A percentile compares a stretch with the other conserved stretches of the same genome.
phyloP scores from a whole-genome alignment of 2,113 vertebrate genomes.

The Bujurquina vittata region DNA sequence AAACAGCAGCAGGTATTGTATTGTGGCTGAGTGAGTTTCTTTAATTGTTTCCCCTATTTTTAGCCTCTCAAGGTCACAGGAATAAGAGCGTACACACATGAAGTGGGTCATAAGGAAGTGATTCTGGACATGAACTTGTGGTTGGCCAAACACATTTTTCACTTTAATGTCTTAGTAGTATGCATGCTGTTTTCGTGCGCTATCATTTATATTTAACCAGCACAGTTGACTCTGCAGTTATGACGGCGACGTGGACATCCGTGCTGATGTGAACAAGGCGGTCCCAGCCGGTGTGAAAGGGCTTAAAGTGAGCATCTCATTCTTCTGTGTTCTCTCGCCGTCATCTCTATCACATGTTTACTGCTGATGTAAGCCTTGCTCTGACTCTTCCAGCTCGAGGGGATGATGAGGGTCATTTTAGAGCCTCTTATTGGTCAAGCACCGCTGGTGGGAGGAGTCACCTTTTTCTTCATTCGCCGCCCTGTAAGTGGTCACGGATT shows the following conservation, averaged over 20 bases:
- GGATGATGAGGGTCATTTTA: conserved; percentile 89
- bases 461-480: conserved; percentile 93
- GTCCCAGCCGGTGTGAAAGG: conserved; percentile 89
- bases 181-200: no score
- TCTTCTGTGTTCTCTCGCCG: not conserved
- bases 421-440: conserved; percentile 88
- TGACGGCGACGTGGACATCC: conserved; percentile 90
- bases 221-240: conserved; percentile 82
- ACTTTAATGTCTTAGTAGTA: no score
- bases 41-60: conserved; percentile 38
- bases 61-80: conserved; percentile 91
- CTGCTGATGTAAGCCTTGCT: not conserved
- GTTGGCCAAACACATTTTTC: conserved; percentile 65
- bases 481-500: conserved; percentile 83
- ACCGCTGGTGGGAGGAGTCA: conserved; percentile 93
- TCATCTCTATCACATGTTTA: not conserved
- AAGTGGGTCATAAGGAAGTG: conserved; percentile 86
- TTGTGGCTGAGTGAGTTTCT: not conserved
- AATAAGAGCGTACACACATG: conserved; percentile 87
- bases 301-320: conserved; percentile 82
- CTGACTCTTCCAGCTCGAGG: conserved; percentile 82
- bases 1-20: not conserved
- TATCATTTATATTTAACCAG: not conserved
- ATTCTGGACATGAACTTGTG: conserved; percentile 89
- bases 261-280: conserved; percentile 86